These are phyloP conservation scores for Siderastrea siderea DNA, from an alignment of 92 coral and sea anemone genomes.

Conservation along the genomic window DNA sequence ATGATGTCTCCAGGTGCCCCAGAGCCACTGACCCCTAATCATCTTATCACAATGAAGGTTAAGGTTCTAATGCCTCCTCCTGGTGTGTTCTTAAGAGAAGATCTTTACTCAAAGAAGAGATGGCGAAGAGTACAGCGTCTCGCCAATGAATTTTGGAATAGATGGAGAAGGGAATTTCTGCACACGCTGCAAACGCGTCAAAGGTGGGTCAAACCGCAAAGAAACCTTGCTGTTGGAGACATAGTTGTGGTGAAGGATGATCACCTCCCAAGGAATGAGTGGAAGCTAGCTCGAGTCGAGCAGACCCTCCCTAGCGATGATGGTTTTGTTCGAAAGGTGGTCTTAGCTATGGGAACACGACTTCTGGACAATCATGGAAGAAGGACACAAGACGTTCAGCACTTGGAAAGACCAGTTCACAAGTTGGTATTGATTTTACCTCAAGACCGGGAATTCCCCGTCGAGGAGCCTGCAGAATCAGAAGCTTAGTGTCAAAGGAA, in stretches of 20 bases:
- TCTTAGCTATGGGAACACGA: too few species aligned
- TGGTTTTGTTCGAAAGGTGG: too few species aligned
- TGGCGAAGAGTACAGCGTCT: conserved; percentile 44
- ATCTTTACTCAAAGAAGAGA: conserved; percentile 33
- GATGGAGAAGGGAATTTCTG: conserved; percentile 51
- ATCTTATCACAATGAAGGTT: conserved; percentile 54
- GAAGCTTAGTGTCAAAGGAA: too few species aligned
- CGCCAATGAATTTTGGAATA: conserved; percentile 47
- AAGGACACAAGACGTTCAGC: too few species aligned
- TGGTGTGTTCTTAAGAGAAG: conserved; percentile 50
- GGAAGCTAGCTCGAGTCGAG: conserved; percentile 13
- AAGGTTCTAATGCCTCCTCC: conserved; percentile 70
- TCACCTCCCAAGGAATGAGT: conserved; percentile 34
- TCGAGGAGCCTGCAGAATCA: too few species aligned
- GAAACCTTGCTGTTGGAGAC: conserved; percentile 8
- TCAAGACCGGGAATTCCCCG: too few species aligned
- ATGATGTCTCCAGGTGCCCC: conserved; percentile 35
- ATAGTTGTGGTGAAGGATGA: conserved; percentile 30
- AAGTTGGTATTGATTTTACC: too few species aligned
- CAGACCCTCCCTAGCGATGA: not conserved
- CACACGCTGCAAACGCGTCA: conserved; percentile 18
- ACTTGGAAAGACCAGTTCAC: too few species aligned
- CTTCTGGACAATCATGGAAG: too few species aligned
- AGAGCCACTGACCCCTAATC: conserved; percentile 59
- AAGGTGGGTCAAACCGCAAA: conserved; percentile 26